These are phyloP conservation scores for Taeniopygia guttata DNA, from an alignment of 2,797 vertebrate species.

Conservation along the genomic window DNA sequence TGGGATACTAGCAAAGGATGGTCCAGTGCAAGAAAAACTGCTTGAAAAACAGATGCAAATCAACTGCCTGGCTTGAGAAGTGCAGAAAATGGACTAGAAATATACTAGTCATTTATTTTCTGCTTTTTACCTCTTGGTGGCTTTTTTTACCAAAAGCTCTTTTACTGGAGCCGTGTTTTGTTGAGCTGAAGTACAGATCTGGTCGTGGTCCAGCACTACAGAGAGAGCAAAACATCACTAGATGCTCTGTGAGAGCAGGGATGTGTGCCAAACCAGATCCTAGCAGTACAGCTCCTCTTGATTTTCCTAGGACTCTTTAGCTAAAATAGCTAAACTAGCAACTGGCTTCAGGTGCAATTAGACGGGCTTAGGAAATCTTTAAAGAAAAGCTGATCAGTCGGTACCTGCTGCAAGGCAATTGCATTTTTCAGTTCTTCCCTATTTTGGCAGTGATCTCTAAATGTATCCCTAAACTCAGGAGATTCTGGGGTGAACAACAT, in stretches of 20 bases:
- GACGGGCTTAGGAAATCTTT: not conserved
- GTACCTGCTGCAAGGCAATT: not conserved
- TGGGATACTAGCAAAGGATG: not conserved
- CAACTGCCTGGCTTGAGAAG: not conserved
- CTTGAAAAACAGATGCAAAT: not conserved
- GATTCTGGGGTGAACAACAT: not conserved
- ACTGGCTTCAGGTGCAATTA: not conserved
- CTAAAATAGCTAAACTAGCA: not conserved
- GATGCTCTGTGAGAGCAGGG: not conserved
- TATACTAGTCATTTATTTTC: not conserved
- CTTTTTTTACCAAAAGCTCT: not conserved
- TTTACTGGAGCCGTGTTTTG: not conserved
- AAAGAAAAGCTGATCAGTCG: not conserved
- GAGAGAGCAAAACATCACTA: not conserved
- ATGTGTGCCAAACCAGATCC: not conserved
- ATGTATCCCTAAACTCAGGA: not conserved
- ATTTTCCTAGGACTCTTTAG: not conserved
- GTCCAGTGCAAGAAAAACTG: not conserved
- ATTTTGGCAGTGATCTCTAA: not conserved
- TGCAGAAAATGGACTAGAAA: not conserved
- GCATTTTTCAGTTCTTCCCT: not conserved
- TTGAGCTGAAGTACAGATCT: not conserved
- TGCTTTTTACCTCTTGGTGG: not conserved
- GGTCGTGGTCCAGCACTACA: not conserved
- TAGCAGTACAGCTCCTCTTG: not conserved